Conservation (phyloP, 2,888 invertebrate species). For the Oegoconia quadripuncta region DNA sequence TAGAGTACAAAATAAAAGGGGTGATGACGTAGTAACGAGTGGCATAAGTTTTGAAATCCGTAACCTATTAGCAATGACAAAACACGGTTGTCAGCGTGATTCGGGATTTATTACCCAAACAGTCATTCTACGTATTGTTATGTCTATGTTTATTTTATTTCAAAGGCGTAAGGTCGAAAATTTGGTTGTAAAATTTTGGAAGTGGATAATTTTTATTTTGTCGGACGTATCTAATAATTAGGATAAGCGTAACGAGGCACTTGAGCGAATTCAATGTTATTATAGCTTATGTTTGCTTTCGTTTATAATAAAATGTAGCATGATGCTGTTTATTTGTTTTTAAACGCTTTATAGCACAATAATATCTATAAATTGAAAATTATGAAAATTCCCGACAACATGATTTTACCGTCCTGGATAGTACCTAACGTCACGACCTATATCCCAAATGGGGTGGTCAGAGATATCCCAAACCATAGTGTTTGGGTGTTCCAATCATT, state of each 20-base stretch:
- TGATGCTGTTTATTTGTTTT: slow-evolving; percentile 1
- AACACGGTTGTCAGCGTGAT: slow-evolving; percentile 70
- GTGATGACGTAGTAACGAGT: slow-evolving; percentile 23
- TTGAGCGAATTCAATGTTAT: slow-evolving; percentile 23
- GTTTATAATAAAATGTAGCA: not conserved
- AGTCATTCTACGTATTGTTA: not conserved
- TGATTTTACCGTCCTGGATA: no score
- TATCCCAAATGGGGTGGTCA: no score
- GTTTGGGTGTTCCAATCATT: no score
- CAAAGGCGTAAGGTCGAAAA: not conserved
- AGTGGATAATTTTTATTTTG: slow-evolving; percentile 16
- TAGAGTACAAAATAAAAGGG: slow-evolving; percentile 12
- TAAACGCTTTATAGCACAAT: no score
- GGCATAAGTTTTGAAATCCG: slow-evolving; percentile 57
- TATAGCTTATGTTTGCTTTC: slow-evolving; percentile 6
- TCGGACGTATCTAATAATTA: slow-evolving; percentile 53
- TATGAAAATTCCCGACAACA: no score
- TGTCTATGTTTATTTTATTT: not conserved
- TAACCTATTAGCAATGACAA: slow-evolving; percentile 67
- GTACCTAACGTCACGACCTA: no score
- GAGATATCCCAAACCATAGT: no score
- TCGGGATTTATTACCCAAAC: slow-evolving; percentile 50
- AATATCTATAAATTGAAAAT: no score
- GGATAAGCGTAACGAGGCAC: slow-evolving; percentile 52
- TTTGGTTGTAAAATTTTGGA: not conserved